Evolutionary conservation across 2,113 vertebrate genomes (phyloP), one percentile per base, ranked within the genome.

Genomic region (Lophura nycthemera): DNA sequence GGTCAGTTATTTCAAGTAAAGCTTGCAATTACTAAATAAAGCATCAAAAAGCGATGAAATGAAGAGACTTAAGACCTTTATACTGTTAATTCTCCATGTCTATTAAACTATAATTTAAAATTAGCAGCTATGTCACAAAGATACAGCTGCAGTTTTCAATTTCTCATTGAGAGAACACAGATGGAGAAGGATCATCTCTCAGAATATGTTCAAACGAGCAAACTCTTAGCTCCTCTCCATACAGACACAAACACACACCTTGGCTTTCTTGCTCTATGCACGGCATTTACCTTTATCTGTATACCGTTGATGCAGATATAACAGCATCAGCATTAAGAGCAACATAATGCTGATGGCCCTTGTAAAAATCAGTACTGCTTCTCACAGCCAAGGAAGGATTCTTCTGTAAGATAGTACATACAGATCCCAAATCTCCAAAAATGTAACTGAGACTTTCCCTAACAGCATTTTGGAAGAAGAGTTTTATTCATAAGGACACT

Each of bases 21-120:
- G 43, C 61, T 91, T 63, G 43, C 78, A 91, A 85, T 92, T 92
- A 79, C 85, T 72, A 89, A 82, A 91, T 88, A 71, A 86, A 81
- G 48, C 81, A 48, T 29, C 59, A 85, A 40, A 79, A 83, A 79
- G 74, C 72, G 42, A 63, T 34, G 54, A 84, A 86, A 83, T 36
- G 42, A 92, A 69, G 36, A 87, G 66, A 73, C 75, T 86, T 76
- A 22, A 45, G 85, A 73, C 88, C 67, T 91, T 95, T 70, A 43
- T 52, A 13, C 50, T 59, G 36, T 88, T 80, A 87, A 96, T 92
- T 92, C n/a, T 76, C 82, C 52, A 27, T 52, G 91, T 45, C 95
- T 74, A 59, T 80, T 60, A 86, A 45, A 30, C 36, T 56, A 17
- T 83, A 88, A 92, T 91, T 95, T 89, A 63, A 91, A 92, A 88